A percentile compares a stretch with the other conserved stretches of the same genome.
Evolutionary conservation across 2,113 vertebrate species (phyloP).

Genomic region (Carollia perspicillata): DNA sequence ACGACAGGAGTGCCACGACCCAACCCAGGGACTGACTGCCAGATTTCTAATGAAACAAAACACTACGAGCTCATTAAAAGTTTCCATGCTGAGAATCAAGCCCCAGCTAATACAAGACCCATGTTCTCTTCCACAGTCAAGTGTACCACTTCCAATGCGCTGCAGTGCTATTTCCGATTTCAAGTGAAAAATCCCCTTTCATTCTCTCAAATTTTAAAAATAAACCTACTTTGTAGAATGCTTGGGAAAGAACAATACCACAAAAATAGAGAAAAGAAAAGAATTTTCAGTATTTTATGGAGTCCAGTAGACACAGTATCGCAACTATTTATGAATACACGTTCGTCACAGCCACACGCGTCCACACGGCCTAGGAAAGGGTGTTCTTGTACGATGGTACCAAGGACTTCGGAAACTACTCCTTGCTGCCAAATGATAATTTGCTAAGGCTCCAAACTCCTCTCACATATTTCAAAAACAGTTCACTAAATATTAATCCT

Average conservation of each 20-base stretch:
- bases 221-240: neutral
- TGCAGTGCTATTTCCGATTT: neutral
- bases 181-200: neutral
- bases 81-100: neutral
- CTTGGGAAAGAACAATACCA: neutral
- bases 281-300: neutral
- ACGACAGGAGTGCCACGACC: neutral
- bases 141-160: neutral
- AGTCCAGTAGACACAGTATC: neutral
- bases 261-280: neutral
- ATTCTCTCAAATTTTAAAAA: neutral
- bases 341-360: neutral
- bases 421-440: slow-evolving; percentile 29
- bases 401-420: neutral
- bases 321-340: neutral
- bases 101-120: neutral
- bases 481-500: slow-evolving; percentile 44
- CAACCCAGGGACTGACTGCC: slow-evolving; percentile 37
- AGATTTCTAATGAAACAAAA: slow-evolving; percentile 8
- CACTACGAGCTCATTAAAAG: neutral
- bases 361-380: neutral
- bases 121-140: neutral
- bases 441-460: neutral
- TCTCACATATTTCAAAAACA: slow-evolving; percentile 50
- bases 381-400: neutral